Conservation (phyloP, 2,113 vertebrate species). For the Verasper variegatus region DNA sequence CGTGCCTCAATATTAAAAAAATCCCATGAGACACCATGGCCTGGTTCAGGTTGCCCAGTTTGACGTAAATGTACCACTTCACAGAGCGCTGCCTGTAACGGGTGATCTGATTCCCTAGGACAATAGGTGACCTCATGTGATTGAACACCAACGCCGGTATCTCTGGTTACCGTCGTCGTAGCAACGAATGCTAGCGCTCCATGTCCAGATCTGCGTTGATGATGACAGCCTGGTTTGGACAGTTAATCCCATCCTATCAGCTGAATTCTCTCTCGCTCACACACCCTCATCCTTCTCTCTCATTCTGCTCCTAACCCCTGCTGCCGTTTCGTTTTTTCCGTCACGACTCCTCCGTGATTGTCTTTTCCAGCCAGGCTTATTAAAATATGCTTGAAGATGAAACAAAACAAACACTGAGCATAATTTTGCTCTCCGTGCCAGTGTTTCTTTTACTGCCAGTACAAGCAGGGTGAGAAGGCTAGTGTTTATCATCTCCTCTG, state of each 20-base stretch:
- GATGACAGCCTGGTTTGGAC: conserved; percentile 60
- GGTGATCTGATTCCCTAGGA: conserved; percentile 61
- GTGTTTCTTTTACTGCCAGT: conserved; percentile 22
- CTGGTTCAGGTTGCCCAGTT: conserved; percentile 13
- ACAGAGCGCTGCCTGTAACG: conserved; percentile 25
- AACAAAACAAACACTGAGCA: conserved; percentile 40
- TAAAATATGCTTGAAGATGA: conserved; percentile 45
- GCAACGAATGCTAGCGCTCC: conserved; percentile 65
- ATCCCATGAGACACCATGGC: neutral
- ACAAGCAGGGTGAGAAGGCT: conserved; percentile 24
- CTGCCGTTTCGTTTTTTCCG: neutral
- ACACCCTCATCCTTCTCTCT: neutral
- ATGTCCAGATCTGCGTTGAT: conserved; percentile 49
- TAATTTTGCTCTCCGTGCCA: conserved; percentile 24
- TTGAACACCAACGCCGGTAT: conserved; percentile 59
- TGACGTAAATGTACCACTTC: conserved; percentile 23
- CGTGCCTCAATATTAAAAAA: too few species aligned
- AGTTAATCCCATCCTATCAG: conserved; percentile 59
- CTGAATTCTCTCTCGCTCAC: neutral
- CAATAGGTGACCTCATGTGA: conserved; percentile 71
- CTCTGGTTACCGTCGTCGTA: conserved; percentile 73
- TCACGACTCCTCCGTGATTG: neutral
- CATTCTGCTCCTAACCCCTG: neutral
- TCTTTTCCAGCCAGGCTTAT: conserved; percentile 26
- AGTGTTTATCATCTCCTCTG: conserved; percentile 26